These are phyloP conservation scores for Polydrusus cervinus DNA, from an alignment of 2,888 invertebrate genomes.

Conservation along the genomic window DNA sequence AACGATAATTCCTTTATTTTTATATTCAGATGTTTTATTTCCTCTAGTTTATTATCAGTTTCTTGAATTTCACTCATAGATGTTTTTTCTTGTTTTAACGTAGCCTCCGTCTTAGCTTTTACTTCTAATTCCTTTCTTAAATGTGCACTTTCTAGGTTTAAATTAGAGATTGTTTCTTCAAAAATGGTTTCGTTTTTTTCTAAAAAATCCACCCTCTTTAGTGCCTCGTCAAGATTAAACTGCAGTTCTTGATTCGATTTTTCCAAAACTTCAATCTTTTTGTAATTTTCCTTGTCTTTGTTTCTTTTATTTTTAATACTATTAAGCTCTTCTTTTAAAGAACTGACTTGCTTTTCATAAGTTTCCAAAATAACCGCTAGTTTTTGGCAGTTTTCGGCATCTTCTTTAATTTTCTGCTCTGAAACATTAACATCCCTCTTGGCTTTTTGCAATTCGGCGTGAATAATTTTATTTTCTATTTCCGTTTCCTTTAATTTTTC, in stretches of 20 bases:
- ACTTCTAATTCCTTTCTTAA: constrained; percentile 47
- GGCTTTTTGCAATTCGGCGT: constrained; percentile 59
- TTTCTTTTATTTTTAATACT: constrained; percentile 30
- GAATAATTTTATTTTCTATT: constrained; percentile 65
- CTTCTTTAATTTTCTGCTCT: constrained; percentile 59
- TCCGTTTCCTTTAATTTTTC: constrained; percentile 59
- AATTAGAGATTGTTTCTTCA: neutral
- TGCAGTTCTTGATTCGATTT: constrained; percentile 61
- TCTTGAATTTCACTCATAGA: constrained; percentile 45
- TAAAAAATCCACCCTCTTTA: constrained; percentile 9
- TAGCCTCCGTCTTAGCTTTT: constrained; percentile 42
- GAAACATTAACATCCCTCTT: constrained; percentile 56
- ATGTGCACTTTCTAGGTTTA: constrained; percentile 41
- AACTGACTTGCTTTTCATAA: constrained; percentile 61
- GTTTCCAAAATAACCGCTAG: constrained; percentile 60
- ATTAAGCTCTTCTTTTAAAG: constrained; percentile 67
- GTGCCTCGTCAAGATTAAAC: constrained; percentile 7
- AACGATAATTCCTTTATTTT: constrained; percentile 41
- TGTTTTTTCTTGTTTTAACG: constrained; percentile 59
- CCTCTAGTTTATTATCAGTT: neutral
- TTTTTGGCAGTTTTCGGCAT: constrained; percentile 60
- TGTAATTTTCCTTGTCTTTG: constrained; percentile 6
- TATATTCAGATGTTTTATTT: constrained; percentile 49
- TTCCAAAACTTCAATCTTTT: constrained; percentile 24
- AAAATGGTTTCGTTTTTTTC: constrained; percentile 9